Evolutionary conservation across 2,888 invertebrate species (phyloP).

Genomic region (Machimus atricapillus): DNA sequence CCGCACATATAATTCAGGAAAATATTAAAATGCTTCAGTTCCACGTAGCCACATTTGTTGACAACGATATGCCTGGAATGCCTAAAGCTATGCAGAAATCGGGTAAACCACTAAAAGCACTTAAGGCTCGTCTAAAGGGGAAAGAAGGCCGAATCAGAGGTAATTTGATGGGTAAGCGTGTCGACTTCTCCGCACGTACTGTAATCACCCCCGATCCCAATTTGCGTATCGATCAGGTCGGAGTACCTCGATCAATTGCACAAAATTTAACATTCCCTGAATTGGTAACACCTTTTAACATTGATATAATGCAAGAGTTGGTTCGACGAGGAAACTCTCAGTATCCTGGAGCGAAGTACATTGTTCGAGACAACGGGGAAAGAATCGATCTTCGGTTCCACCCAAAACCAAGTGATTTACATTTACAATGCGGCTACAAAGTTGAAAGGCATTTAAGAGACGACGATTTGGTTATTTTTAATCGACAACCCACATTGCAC

Average conservation of each 20-base stretch:
- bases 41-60: slow-evolving; percentile 96
- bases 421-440: slow-evolving; percentile 94
- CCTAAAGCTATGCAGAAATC: slow-evolving; percentile 99
- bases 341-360: slow-evolving; percentile 99
- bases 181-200: slow-evolving; percentile 98
- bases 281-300: slow-evolving; percentile 98
- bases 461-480: slow-evolving; percentile 98
- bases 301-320: slow-evolving; percentile 88
- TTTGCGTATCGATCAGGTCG: slow-evolving; percentile 94
- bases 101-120: slow-evolving; percentile 96
- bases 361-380: slow-evolving; percentile 98
- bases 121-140: slow-evolving; percentile 95
- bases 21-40: slow-evolving; percentile 98
- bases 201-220: slow-evolving; percentile 98
- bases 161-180: slow-evolving; percentile 99
- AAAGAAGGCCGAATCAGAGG: slow-evolving; percentile 99
- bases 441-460: slow-evolving; percentile 98
- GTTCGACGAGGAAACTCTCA: slow-evolving; percentile 97
- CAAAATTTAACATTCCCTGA: slow-evolving; percentile 99
- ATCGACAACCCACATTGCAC: slow-evolving; percentile 98
- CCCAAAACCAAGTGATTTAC: slow-evolving; percentile 95
- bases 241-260: slow-evolving; percentile 96
- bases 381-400: slow-evolving; percentile 98
- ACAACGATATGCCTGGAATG: slow-evolving; percentile 99
- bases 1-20: slow-evolving; percentile 95